phyloP scores from a whole-genome alignment of 2,888 invertebrate genomes.

The Ophion costatus region DNA sequence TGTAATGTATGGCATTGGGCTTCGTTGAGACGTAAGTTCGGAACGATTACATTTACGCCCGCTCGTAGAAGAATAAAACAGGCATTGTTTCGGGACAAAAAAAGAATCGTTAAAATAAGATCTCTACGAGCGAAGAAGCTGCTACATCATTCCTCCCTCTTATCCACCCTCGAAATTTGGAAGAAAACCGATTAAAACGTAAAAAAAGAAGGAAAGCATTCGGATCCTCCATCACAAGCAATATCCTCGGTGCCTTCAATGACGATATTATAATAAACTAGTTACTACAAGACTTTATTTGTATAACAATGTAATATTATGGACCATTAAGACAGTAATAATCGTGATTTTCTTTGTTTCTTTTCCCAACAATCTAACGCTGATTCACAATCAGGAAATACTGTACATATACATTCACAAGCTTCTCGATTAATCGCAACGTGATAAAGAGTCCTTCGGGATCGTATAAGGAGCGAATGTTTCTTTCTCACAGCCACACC shows the following conservation, averaged over 20 bases:
- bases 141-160: slow-evolving; percentile 1
- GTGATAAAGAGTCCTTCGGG: slow-evolving; percentile 19
- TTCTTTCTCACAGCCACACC: slow-evolving; percentile 7
- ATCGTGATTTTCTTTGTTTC: slow-evolving; percentile 69
- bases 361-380: slow-evolving; percentile 78
- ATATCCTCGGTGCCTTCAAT: slow-evolving; percentile 64
- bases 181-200: slow-evolving; percentile 23
- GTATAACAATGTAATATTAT: slow-evolving; percentile 75
- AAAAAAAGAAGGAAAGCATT: slow-evolving; percentile 14
- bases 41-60: slow-evolving; percentile 21
- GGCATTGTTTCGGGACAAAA: slow-evolving; percentile 12
- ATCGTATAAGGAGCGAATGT: slow-evolving; percentile 9
- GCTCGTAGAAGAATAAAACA: slow-evolving; percentile 23
- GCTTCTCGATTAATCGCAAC: slow-evolving; percentile 43
- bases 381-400: slow-evolving; percentile 80
- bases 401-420: slow-evolving; percentile 80
- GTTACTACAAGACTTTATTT: slow-evolving; percentile 76
- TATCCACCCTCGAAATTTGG: slow-evolving; percentile 39
- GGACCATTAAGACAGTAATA: slow-evolving; percentile 75
- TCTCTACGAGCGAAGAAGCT: background rate
- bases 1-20: slow-evolving; percentile 48
- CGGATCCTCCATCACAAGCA: slow-evolving; percentile 36
- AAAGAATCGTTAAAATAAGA: slow-evolving; percentile 4
- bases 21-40: slow-evolving; percentile 16
- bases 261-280: slow-evolving; percentile 69